Percentiles rank a stretch among this genome's conserved stretches.
Evolutionary conservation across 2,888 invertebrate genomes (phyloP).

Genomic region (Lasioglossum figueresi): DNA sequence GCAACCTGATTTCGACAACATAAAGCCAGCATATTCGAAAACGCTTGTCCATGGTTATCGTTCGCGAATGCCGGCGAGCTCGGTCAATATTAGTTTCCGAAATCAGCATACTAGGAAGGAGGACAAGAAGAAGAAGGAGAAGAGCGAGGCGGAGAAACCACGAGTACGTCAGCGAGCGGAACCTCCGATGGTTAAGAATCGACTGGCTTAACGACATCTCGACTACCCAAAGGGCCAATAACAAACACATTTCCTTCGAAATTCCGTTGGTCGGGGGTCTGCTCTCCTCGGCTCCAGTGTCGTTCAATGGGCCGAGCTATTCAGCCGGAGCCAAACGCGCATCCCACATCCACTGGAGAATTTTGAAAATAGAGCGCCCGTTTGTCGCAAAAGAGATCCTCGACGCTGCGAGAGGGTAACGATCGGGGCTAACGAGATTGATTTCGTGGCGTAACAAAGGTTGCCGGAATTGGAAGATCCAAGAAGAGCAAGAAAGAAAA

Average conservation of each 20-base stretch:
- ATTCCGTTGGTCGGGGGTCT: background rate
- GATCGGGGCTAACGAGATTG: conserved; percentile 58
- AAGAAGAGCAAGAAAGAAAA: background rate
- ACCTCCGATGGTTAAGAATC: conserved; percentile 13
- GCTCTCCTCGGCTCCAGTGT: background rate
- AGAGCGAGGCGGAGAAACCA: background rate
- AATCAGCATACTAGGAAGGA: background rate
- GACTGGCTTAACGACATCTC: conserved; percentile 13
- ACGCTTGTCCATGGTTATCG: background rate
- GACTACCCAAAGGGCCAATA: conserved; percentile 6
- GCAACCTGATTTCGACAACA: background rate
- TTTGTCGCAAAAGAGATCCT: conserved; percentile 28
- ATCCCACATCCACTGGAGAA: conserved; percentile 23
- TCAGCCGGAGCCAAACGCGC: conserved; percentile 35
- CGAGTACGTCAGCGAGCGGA: background rate
- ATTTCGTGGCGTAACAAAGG: conserved; percentile 57
- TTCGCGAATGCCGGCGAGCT: background rate
- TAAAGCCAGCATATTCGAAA: background rate
- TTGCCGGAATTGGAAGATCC: conserved; percentile 27
- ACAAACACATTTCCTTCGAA: conserved; percentile 6
- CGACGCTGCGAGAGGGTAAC: conserved; percentile 29
- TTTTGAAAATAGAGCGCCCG: conserved; percentile 40
- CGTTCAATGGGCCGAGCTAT: conserved; percentile 5
- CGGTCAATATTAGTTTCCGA: background rate
- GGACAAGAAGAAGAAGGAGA: background rate